Base-by-base conservation (phyloP, 2,797 vertebrate species). In the Poecilia gillii region DNA sequence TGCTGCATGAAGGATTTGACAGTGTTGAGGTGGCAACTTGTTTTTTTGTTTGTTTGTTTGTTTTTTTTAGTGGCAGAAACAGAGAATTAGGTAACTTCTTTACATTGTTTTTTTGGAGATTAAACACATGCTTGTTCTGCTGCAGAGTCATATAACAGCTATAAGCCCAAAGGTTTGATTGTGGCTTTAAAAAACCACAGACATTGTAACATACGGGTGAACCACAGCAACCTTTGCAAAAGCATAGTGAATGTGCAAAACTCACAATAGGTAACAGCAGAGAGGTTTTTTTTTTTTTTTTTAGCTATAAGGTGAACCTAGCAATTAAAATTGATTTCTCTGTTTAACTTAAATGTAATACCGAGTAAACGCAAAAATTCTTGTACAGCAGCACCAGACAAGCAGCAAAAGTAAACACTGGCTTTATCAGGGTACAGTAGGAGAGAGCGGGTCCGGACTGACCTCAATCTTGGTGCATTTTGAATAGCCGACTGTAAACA, bases 381-480 rank as follows among this genome's bases (percentile, higher is more conserved):
- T 47, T 9, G 18, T 49, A 49, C 13, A 39, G 66, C n/a, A 20
- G 11, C 66, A 18, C 4, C 3, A 4, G 11, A 78, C 14, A 20
- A 23, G 47, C 51, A 55, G 62, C 12, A n/a, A 2, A 57, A 4
- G 23, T 14, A 36, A 28, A 74, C 33, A 43, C 25, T 45, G 39
- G 13, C 18, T 31, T 31, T 1, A 55, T 66, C 2, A 6, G 41
- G 4, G n/a, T 43, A 3, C 6, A 23, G 4, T 36, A 1, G 1
- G 43, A 41, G 25, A 39, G 72, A 31, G 12, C 20, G 20, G 4
- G 12, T 3, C 11, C 45, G 66, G 46, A 8, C 23, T 25, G 49
- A 72, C 20, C 23, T 8, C 3, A 3, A 0, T 12, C 9, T 23
- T 82, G 80, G 76, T 81, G 82, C 81, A 80, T 84, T 13, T 84